These are phyloP conservation scores for Acrocephalus arundinaceus DNA, from an alignment of 2,113 vertebrate species.

Conservation along the genomic window DNA sequence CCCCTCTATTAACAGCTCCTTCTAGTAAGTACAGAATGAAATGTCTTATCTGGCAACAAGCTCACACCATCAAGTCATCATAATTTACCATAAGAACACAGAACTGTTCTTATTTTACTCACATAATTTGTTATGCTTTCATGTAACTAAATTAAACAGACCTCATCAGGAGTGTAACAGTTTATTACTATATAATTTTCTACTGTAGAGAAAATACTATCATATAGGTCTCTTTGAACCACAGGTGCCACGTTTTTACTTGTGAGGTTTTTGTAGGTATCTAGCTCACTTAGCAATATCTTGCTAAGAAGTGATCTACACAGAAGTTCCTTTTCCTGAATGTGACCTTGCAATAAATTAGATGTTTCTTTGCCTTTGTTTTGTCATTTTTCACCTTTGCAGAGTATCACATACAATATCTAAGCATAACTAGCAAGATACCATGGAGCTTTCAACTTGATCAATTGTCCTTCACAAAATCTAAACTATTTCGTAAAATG, in stretches of 20 bases:
- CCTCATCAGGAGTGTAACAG: neutral
- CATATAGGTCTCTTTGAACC: neutral
- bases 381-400: neutral
- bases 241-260: neutral
- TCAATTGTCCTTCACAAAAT: neutral
- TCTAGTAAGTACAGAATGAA: neutral
- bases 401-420: neutral
- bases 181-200: neutral
- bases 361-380: neutral
- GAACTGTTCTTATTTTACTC: neutral
- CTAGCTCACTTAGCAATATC: neutral
- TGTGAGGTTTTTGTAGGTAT: neutral
- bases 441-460: neutral
- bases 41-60: neutral
- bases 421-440: neutral
- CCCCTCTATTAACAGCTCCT: neutral
- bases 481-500: neutral
- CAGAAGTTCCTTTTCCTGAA: neutral
- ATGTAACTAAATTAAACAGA: neutral
- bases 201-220: neutral
- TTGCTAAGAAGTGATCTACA: neutral
- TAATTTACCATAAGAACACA: neutral
- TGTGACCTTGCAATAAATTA: neutral
- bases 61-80: neutral
- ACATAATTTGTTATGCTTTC: neutral